Percentiles rank a stretch among this genome's conserved stretches.
Evolutionary conservation across 2,113 vertebrate genomes (phyloP).

Genomic region (Dipodomys merriami): DNA sequence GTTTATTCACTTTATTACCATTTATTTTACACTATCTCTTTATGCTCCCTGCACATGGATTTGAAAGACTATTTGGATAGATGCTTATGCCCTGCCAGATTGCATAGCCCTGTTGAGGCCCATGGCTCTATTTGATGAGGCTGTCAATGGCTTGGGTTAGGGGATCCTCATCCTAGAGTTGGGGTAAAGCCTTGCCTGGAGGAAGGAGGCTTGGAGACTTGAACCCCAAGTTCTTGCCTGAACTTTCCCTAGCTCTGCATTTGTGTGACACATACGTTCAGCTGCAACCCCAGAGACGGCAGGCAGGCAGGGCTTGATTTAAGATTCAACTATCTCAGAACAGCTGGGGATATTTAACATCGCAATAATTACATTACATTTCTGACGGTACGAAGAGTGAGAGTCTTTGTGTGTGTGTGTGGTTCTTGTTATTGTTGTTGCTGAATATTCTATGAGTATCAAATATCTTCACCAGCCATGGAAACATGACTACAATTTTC

Average conservation of each 20-base stretch:
- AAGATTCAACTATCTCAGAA: slow-evolving; percentile 64
- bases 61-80: slow-evolving; percentile 73
- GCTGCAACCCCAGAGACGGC: slow-evolving; percentile 7
- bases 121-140: background rate
- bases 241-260: background rate
- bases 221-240: background rate
- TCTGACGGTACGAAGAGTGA: slow-evolving; percentile 60
- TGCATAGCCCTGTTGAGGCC: slow-evolving; percentile 28
- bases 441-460: slow-evolving; percentile 72
- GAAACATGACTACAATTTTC: slow-evolving; percentile 60
- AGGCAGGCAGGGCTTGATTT: slow-evolving; percentile 2
- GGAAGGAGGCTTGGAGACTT: background rate
- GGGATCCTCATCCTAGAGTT: background rate
- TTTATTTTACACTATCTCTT: slow-evolving; percentile 80
- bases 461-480: slow-evolving; percentile 61
- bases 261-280: background rate
- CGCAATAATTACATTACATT: slow-evolving; percentile 69
- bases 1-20: slow-evolving; percentile 73
- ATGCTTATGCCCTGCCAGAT: slow-evolving; percentile 57
- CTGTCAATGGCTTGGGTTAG: background rate
- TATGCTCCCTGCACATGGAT: slow-evolving; percentile 76
- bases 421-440: slow-evolving; percentile 54
- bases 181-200: background rate
- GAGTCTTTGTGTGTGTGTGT: slow-evolving; percentile 62
- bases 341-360: slow-evolving; percentile 78